Evolutionary conservation across 2,888 invertebrate genomes (phyloP), one percentile per base, ranked within the genome.

Genomic region (Arctia plantaginis): DNA sequence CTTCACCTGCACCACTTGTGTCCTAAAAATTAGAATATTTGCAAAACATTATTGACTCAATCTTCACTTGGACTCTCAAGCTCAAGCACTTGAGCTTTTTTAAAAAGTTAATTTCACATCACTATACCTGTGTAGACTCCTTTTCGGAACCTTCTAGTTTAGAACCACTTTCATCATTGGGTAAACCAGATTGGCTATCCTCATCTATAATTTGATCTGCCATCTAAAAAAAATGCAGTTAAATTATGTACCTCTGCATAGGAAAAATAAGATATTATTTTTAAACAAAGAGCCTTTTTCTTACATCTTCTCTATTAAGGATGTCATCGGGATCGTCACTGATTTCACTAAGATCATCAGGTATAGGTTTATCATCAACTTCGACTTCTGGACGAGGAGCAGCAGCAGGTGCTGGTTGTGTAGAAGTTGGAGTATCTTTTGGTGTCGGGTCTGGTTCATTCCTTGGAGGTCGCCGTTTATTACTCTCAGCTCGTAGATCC

Each of bases 311-410:
- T 93, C 97, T 97, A 81, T 98, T 97, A 8, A 98, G 96, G 87
- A 98, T 98, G 86, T 98, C 98, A 91, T 98, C 98, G 72, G 98
- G 98, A 91, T 98, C 98, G 86, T 98, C 98, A 89, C 98, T 98
- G 78, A 98, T 98, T 93, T 98, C 98, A 91, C 98, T 98, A 23
- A 98, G 96, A 90, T 98, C 97, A 87, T 97, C 96, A 84, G 97
- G 95, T 87, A 97, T 93, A 80, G 96, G 91, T 89, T 96, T 90
- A 83, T 96, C 96, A 78, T 96, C 90, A 78, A 93, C 89, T 82
- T 96, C 96, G 59, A 94, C 87, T 3, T 96, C 96, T 13, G 93
- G 84, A 75, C 85, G 89, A 72, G 83, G 87, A 68, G 85, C 80
- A 15, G 86, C 78, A 20, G 85, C 62, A 8, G 81, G 90, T 73